Conservation (phyloP, 2,797 vertebrate genomes). For the Psittacula derbiana region DNA sequence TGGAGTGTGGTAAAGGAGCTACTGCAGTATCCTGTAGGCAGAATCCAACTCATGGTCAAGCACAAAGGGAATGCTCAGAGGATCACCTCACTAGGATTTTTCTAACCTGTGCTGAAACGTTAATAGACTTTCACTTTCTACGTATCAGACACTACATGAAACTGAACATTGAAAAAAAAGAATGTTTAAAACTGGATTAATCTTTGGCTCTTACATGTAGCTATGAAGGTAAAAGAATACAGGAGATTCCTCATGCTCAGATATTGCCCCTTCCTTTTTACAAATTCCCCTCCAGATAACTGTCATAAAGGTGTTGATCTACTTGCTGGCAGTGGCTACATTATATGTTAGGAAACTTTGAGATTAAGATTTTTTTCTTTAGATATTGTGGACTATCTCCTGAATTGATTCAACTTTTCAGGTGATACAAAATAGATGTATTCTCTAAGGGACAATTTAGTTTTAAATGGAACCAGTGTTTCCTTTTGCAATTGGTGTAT, state of each 20-base stretch:
- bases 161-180: not conserved
- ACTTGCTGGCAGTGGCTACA: not conserved
- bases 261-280: not conserved
- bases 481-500: not conserved
- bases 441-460: not conserved
- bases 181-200: not conserved
- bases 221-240: not conserved
- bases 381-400: not conserved
- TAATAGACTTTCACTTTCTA: not conserved
- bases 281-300: not conserved
- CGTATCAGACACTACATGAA: accelerated
- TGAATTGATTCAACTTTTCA: not conserved
- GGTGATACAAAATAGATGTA: not conserved
- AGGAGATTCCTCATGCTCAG: not conserved
- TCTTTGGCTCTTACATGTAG: not conserved
- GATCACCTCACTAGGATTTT: not conserved
- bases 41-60: accelerated
- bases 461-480: not conserved
- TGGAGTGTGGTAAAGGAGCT: not conserved
- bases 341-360: not conserved
- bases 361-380: not conserved
- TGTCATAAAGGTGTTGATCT: not conserved
- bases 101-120: not conserved
- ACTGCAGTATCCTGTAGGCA: not conserved
- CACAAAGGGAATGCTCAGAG: not conserved